Percentiles rank a stretch among this genome's conserved stretches.
phyloP scores from a whole-genome alignment of 2,888 invertebrate species.

The Lasioglossum pauxillum region DNA sequence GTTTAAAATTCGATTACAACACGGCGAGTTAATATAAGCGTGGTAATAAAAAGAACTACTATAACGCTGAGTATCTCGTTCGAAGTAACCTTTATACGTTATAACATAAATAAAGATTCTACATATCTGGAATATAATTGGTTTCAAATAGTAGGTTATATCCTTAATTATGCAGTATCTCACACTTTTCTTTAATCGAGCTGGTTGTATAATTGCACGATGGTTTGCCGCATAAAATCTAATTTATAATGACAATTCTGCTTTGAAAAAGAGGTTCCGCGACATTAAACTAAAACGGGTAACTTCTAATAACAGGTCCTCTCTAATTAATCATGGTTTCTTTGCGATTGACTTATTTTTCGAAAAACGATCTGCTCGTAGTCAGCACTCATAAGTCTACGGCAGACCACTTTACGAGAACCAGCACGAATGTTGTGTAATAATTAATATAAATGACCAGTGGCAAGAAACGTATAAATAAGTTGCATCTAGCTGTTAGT shows the following conservation, averaged over 20 bases:
- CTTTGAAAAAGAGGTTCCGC: background rate
- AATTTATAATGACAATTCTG: background rate
- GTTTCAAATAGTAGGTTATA: background rate
- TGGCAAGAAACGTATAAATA: slow-evolving; percentile 6
- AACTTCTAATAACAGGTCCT: background rate
- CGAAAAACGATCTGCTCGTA: background rate
- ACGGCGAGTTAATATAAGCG: no score
- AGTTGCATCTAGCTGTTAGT: background rate
- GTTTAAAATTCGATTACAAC: no score
- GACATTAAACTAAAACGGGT: background rate
- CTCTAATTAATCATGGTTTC: background rate
- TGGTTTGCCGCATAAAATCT: background rate
- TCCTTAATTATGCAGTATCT: background rate
- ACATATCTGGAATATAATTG: background rate
- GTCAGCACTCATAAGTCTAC: background rate
- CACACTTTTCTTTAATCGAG: background rate
- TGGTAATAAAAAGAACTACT: no score
- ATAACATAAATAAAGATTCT: background rate
- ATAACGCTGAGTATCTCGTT: background rate
- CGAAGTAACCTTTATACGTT: background rate
- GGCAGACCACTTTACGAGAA: background rate
- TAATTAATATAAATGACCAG: background rate
- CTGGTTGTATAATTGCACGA: background rate
- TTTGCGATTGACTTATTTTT: background rate
- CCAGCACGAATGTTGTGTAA: background rate